Base-by-base conservation (phyloP, 2,888 invertebrate species). In the Seira sanloemensis region DNA sequence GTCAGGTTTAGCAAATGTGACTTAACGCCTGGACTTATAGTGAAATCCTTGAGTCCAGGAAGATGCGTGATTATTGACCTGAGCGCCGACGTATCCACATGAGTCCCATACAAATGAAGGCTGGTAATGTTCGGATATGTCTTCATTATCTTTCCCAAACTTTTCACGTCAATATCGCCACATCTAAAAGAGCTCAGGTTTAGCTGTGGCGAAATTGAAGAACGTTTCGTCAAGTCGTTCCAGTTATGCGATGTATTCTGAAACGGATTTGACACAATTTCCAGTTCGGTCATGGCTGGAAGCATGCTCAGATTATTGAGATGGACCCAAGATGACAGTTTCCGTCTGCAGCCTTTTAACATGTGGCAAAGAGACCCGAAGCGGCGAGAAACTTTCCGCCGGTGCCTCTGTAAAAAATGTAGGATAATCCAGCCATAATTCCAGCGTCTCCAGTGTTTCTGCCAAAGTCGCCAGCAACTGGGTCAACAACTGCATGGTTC, bases 361-460 rank as follows among this genome's bases (percentile, higher is more conserved):
- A 1, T 24, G 12, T 0, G 80, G 75, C 16, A 75, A 9, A 9
- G 25, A 26, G 18, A 75, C 26, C 2, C 12, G 66, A 75, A 75
- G 66, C 1, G 62, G 75, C 1, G 27, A n/a, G 58, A 19, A 78
- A 18, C n/a, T 54, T 2, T 1, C 46, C n/a, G 62, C 24, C 7
- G 24, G 27, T 9, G 50, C 4, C 46, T 83, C 16, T 5, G 50
- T 24, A 0, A 74, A n/a, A 16, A 54, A 58, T 50, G 71, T 27
- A 21, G 50, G 72, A 26, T 82, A 82, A 23, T 84, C 83, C 37
- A 84, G 72, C 69, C 79, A 84, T 7, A 86, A 46, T 58, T 86
- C 81, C 25, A 86, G 46, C 18, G 46, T 24, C 58, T 80, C 65
- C 23, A 86, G n/a, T 46, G 74, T 84, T n/a, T 62, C 24, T 5